Conservation (phyloP, 2,888 invertebrate species). For the Acanthosepion pharaonis region DNA sequence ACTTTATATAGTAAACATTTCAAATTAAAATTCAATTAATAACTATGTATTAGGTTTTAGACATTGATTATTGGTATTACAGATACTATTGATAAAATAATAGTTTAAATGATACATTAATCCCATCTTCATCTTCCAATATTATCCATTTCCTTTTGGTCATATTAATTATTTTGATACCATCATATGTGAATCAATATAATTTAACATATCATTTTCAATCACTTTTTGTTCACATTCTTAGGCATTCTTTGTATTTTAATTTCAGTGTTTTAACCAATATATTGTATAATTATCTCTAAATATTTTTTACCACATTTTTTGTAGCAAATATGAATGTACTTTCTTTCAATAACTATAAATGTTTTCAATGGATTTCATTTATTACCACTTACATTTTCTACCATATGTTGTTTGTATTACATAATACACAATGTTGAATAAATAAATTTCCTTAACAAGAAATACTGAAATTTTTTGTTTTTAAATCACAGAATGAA, state of each 20-base stretch:
- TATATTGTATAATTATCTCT: no score
- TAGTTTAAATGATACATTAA: background rate
- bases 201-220: background rate
- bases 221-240: background rate
- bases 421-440: background rate
- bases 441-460: background rate
- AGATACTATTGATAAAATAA: background rate
- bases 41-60: no score
- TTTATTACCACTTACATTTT: no score
- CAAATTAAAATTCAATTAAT: no score
- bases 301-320: background rate
- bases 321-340: background rate
- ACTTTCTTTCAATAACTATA: background rate
- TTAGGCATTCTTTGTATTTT: background rate
- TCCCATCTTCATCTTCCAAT: no score
- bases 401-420: no score
- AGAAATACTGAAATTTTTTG: background rate
- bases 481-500: slow-evolving; percentile 38
- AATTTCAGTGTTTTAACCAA: background rate
- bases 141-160: no score
- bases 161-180: no score
- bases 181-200: background rate
- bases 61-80: background rate
- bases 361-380: no score
- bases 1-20: no score